A percentile compares a stretch with the other conserved stretches of the same genome.
Conservation (phyloP, 2,797 vertebrate genomes). For the Chloroceryle inda region DNA sequence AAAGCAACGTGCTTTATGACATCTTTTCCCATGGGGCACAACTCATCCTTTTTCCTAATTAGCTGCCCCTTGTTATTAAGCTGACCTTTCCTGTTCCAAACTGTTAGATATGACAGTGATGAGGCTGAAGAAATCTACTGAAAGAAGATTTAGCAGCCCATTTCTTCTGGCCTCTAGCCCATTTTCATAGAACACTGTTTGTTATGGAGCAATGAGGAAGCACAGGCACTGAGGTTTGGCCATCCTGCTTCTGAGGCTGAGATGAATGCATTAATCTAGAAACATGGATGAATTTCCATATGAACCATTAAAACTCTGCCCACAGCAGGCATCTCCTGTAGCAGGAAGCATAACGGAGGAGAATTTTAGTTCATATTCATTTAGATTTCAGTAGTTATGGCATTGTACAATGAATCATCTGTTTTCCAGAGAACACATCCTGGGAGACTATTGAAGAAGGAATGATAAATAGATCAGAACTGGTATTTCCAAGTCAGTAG, state of each 20-base stretch:
- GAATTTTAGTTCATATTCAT: background rate
- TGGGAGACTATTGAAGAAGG: background rate
- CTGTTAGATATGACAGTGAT: background rate
- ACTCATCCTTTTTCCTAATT: background rate
- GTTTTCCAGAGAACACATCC: background rate
- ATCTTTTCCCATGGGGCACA: background rate
- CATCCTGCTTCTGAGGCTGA: background rate
- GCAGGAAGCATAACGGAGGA: background rate
- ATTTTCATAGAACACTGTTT: background rate
- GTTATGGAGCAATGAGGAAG: background rate
- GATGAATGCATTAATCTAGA: background rate
- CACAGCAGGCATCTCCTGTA: background rate
- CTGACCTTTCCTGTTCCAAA: background rate
- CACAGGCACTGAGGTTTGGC: background rate
- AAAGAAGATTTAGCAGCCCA: background rate
- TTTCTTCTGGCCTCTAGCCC: background rate
- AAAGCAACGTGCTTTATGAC: background rate
- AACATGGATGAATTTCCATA: background rate
- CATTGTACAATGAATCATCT: background rate
- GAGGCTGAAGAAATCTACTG: background rate
- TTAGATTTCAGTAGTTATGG: background rate
- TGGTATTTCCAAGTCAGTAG: slow-evolving; percentile 2
- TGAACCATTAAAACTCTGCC: background rate
- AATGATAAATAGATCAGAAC: slow-evolving; percentile 31
- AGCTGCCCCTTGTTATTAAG: background rate